Percentiles rank a stretch among this genome's conserved stretches.
Conservation (phyloP, 2,797 vertebrate species). For the Balearica regulorum region DNA sequence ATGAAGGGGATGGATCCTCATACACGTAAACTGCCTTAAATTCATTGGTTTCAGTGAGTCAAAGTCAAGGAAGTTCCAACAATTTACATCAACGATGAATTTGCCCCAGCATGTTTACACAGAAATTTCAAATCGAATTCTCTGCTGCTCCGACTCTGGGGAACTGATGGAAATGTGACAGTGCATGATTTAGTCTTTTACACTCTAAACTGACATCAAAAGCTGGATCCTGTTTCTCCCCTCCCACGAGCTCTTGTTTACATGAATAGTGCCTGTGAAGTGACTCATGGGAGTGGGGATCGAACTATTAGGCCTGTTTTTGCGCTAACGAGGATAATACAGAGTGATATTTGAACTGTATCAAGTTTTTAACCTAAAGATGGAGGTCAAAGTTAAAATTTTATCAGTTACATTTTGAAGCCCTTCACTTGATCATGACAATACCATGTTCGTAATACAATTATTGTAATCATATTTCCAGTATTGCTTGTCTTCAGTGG, state of each 20-base stretch:
- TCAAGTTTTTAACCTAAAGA: constrained; percentile 53
- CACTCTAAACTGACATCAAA: neutral
- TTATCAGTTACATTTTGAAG: constrained; percentile 69
- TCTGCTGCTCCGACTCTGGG: neutral
- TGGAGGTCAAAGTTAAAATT: constrained; percentile 67
- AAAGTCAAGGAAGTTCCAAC: neutral
- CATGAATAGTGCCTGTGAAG: constrained; percentile 4
- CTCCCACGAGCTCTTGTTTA: constrained; percentile 42
- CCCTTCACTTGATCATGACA: constrained; percentile 57
- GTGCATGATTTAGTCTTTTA: neutral
- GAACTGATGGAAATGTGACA: constrained; percentile 4
- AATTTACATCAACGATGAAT: neutral
- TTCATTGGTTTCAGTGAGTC: neutral
- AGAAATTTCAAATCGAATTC: constrained; percentile 16
- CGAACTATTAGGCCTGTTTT: constrained; percentile 15
- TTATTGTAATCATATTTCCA: constrained; percentile 62
- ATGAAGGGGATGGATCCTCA: neutral
- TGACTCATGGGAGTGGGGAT: neutral
- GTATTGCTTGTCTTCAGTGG: constrained; percentile 55
- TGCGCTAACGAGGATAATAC: constrained; percentile 46
- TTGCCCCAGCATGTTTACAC: constrained; percentile 2
- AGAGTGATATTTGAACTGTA: constrained; percentile 52
- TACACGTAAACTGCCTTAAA: neutral
- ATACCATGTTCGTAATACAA: constrained; percentile 48
- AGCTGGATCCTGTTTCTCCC: constrained; percentile 27